A percentile compares a stretch with the other conserved stretches of the same genome.
These are phyloP conservation scores for Pantala flavescens DNA, from an alignment of 1,140 invertebrate species.

Conservation along the genomic window DNA sequence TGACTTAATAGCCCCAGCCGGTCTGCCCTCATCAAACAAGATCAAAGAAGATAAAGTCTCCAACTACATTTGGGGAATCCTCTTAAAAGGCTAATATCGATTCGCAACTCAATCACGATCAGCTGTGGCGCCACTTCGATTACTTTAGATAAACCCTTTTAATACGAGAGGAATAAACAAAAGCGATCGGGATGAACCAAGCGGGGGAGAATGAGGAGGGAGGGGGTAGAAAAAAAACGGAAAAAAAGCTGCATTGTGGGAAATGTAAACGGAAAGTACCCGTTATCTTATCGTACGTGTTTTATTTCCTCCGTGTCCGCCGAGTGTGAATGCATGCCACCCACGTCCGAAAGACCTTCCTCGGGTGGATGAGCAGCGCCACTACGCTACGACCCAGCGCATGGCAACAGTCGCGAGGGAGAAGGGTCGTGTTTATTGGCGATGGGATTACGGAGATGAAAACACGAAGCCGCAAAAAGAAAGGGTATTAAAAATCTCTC, in stretches of 20 bases:
- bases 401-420: neutral
- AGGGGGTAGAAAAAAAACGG: neutral
- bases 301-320: neutral
- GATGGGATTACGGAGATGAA: neutral
- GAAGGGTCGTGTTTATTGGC: neutral
- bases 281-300: neutral
- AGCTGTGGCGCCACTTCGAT: too few relatives aligned
- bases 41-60: too few relatives aligned
- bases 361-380: neutral
- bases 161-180: neutral
- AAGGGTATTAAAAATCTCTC: too few relatives aligned
- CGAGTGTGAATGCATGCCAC: neutral
- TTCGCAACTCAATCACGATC: too few relatives aligned
- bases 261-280: constrained; percentile 10
- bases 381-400: neutral
- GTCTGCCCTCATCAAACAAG: too few relatives aligned
- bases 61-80: too few relatives aligned
- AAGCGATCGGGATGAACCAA: neutral
- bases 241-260: neutral
- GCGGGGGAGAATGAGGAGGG: neutral
- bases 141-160: too few relatives aligned
- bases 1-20: too few relatives aligned
- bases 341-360: neutral
- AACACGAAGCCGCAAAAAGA: neutral
- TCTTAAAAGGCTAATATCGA: too few relatives aligned